Conservation (phyloP, 2,113 vertebrate species). For the Ceyx cyanopectus region DNA sequence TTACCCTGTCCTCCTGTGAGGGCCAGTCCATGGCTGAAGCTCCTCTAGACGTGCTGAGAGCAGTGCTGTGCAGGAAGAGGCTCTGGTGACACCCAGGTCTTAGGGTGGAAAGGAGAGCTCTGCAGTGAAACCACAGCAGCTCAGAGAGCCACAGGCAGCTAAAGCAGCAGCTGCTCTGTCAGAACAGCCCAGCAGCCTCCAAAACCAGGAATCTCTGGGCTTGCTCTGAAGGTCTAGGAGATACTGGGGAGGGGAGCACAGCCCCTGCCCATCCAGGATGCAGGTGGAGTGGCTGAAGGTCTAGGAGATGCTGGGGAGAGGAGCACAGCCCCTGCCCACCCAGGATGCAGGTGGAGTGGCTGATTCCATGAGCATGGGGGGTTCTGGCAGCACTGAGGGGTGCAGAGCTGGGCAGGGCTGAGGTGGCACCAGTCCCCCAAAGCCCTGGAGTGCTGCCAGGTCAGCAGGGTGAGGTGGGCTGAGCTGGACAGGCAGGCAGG, state of each 20-base stretch:
- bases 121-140: not conserved
- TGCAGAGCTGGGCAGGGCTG: not conserved
- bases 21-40: not conserved
- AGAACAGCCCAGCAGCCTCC: not conserved
- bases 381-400: rapidly evolving
- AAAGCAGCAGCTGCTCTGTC: not conserved
- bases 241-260: rapidly evolving
- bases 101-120: rapidly evolving
- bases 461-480: rapidly evolving
- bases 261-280: not conserved
- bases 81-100: rapidly evolving
- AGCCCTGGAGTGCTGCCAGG: rapidly evolving
- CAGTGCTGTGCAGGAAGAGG: not conserved
- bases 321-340: not conserved
- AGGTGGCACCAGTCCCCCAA: not conserved
- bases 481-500: not conserved
- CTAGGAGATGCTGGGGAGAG: rapidly evolving
- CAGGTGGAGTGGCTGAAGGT: not conserved
- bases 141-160: not conserved
- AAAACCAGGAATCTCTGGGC: not conserved
- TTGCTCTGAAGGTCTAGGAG: not conserved
- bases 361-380: too few relatives aligned
- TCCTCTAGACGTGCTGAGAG: not conserved
- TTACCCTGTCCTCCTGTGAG: not conserved
- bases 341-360: not conserved